These are phyloP conservation scores for Theodoxus fluviatilis DNA, from an alignment of 2,888 invertebrate genomes.

Conservation along the genomic window DNA sequence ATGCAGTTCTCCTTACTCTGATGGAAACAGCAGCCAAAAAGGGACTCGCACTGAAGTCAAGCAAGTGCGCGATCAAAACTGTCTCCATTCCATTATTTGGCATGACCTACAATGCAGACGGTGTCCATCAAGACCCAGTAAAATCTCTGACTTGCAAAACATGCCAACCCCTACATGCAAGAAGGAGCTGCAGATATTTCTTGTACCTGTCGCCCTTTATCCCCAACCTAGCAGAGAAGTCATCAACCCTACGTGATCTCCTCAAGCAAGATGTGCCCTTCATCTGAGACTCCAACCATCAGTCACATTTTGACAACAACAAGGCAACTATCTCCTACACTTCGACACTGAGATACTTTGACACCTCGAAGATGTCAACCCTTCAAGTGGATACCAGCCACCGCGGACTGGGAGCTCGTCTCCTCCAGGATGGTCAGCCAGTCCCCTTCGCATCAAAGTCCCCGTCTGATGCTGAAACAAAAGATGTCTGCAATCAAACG, in stretches of 20 bases:
- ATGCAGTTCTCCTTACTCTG: constrained; percentile 23
- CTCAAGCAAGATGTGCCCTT: constrained; percentile 28
- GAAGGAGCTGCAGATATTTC: constrained; percentile 31
- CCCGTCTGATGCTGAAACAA: constrained; percentile 31
- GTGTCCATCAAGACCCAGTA: constrained; percentile 28
- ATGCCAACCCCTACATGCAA: constrained; percentile 29
- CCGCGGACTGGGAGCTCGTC: constrained; percentile 38
- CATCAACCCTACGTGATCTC: constrained; percentile 26
- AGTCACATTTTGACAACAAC: constrained; percentile 23
- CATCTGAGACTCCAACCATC: constrained; percentile 30
- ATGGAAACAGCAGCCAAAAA: constrained; percentile 26
- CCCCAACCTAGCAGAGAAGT: constrained; percentile 21
- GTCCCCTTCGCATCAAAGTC: constrained; percentile 42
- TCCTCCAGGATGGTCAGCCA: constrained; percentile 39
- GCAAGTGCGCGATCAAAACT: constrained; percentile 10
- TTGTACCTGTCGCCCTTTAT: constrained; percentile 31
- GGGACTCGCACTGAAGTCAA: too few relatives aligned
- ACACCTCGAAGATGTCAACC: constrained; percentile 29
- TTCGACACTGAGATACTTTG: constrained; percentile 24
- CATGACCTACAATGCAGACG: constrained; percentile 22
- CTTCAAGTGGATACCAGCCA: constrained; percentile 38
- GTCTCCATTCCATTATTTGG: constrained; percentile 29
- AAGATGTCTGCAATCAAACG: constrained; percentile 30
- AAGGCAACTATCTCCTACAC: constrained; percentile 18
- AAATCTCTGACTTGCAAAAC: constrained; percentile 27